A percentile compares a stretch with the other conserved stretches of the same genome.
Conservation (phyloP, 2,888 invertebrate genomes). For the Chrysodeixis includens region DNA sequence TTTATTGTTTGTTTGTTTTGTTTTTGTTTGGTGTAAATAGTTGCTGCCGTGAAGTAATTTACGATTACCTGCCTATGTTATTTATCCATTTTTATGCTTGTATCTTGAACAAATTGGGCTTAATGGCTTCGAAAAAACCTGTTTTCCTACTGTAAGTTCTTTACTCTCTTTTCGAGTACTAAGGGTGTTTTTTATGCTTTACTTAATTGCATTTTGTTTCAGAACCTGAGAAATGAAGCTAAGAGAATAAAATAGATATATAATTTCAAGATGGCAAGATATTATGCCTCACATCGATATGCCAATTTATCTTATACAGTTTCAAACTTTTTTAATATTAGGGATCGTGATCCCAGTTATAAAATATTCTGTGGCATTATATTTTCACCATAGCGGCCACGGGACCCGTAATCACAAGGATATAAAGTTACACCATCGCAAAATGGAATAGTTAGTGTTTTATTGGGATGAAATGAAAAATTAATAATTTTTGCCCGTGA, state of each 20-base stretch:
- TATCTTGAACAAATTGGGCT: not conserved
- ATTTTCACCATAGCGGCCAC: not conserved
- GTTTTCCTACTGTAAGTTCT: not conserved
- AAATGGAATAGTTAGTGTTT: not conserved
- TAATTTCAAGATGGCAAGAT: not conserved
- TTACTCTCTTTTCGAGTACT: not conserved
- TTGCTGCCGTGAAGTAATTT: not conserved
- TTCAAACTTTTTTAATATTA: not conserved
- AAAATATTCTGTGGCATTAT: slow-evolving; percentile 1
- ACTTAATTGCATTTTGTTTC: not conserved
- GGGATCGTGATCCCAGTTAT: not conserved
- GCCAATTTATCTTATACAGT: not conserved
- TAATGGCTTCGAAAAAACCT: not conserved
- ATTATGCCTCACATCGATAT: not conserved
- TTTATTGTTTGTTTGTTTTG: slow-evolving; percentile 8
- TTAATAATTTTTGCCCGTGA: too few relatives aligned
- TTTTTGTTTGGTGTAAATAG: not conserved
- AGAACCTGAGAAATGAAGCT: too few relatives aligned
- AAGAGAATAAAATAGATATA: too few relatives aligned
- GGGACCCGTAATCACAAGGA: not conserved
- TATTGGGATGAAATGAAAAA: too few relatives aligned
- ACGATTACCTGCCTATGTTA: not conserved
- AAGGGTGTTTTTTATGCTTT: not conserved
- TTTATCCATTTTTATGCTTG: not conserved
- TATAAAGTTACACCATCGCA: not conserved